Evolutionary conservation across 2,888 invertebrate genomes (phyloP).

Genomic region (Aphodius sticticus): DNA sequence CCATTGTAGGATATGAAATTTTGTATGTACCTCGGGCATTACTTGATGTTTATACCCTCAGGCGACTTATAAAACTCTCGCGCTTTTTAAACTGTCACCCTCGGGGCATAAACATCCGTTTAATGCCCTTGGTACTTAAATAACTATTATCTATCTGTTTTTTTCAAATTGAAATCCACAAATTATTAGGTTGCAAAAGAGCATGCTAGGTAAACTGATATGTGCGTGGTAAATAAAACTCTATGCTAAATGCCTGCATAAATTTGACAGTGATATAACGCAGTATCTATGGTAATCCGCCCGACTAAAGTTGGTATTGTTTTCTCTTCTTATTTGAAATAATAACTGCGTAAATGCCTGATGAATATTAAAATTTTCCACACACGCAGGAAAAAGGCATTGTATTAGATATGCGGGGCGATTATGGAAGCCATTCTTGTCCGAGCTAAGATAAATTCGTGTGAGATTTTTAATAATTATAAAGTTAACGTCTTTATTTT

Average conservation of each 20-base stretch:
- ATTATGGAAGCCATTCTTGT: neutral
- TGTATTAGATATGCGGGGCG: neutral
- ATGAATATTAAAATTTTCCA: neutral
- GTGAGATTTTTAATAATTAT: neutral
- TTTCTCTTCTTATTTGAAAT: slow-evolving; percentile 4
- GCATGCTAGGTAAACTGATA: neutral
- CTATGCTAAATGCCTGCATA: neutral
- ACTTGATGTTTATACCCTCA: no score
- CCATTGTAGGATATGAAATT: no score
- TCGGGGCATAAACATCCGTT: no score
- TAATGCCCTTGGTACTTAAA: no score
- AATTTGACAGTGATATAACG: neutral
- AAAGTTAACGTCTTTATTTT: neutral
- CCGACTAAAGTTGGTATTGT: neutral
- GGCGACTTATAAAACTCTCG: no score
- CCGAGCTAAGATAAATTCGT: neutral
- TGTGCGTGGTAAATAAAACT: neutral
- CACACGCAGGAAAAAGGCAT: neutral
- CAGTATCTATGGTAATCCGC: neutral
- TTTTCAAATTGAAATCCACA: neutral
- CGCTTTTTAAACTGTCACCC: no score
- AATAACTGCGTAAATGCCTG: slow-evolving; percentile 4
- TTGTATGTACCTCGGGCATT: no score
- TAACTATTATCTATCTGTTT: neutral
- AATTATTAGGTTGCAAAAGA: neutral